Percentiles rank a stretch among this genome's conserved stretches.
phyloP scores from a whole-genome alignment of 2,888 invertebrate species.

The Drosophila eohydei region DNA sequence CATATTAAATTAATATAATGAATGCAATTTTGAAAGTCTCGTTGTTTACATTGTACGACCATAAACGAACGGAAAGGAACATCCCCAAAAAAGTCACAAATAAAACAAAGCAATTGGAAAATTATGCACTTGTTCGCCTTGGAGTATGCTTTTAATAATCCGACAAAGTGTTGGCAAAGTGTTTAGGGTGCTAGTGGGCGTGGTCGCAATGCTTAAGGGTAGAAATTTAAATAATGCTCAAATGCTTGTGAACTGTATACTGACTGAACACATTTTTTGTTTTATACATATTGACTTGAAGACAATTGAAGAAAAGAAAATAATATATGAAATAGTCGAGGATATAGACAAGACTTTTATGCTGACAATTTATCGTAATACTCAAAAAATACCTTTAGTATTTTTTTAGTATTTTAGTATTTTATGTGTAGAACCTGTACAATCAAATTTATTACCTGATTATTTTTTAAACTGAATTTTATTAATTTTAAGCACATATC shows the following conservation, averaged over 20 bases:
- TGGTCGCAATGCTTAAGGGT: conserved; percentile 33
- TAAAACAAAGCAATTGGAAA: conserved; percentile 83
- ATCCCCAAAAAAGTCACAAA: conserved; percentile 51
- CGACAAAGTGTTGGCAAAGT: conserved; percentile 60
- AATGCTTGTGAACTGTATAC: conserved; percentile 38
- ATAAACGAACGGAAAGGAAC: conserved; percentile 51
- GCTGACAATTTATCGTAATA: too few relatives aligned
- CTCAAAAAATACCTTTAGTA: too few relatives aligned
- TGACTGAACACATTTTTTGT: conserved; percentile 33
- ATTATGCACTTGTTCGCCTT: conserved; percentile 83
- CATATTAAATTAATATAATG: conserved; percentile 83
- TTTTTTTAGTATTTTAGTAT: too few relatives aligned
- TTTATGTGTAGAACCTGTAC: too few relatives aligned
- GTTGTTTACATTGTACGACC: conserved; percentile 69
- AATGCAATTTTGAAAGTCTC: conserved; percentile 81
- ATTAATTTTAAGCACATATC: too few relatives aligned
- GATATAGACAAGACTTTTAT: background rate
- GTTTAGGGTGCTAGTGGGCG: conserved; percentile 47
- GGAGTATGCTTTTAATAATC: conserved; percentile 78
- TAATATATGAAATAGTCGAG: background rate
- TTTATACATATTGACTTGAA: background rate
- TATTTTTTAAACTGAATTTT: too few relatives aligned
- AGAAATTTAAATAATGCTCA: conserved; percentile 42
- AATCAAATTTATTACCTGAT: too few relatives aligned
- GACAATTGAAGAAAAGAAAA: background rate